Percentiles rank a stretch among this genome's conserved stretches.
phyloP scores from a whole-genome alignment of 2,888 invertebrate genomes.

The Syrista parreyssii region DNA sequence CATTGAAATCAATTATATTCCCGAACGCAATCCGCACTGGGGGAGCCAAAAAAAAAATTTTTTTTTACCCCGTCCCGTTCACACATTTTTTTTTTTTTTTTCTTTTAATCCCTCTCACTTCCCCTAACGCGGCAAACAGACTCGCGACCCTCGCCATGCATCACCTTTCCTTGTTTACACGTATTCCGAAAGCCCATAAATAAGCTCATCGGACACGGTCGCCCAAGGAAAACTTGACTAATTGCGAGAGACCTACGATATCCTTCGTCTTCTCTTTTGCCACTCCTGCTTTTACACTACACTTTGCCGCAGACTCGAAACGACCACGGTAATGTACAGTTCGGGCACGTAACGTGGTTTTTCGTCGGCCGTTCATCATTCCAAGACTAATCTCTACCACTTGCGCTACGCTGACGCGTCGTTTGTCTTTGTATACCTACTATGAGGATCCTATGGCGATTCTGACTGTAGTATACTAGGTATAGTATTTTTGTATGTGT shows the following conservation, averaged over 20 bases:
- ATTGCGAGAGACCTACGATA: conserved; percentile 21
- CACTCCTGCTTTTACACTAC: background rate
- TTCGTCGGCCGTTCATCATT: conserved; percentile 35
- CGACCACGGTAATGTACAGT: background rate
- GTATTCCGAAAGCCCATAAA: conserved; percentile 36
- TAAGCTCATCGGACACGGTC: conserved; percentile 31
- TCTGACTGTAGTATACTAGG: background rate
- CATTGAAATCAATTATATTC: conserved; percentile 35
- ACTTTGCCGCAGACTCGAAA: background rate
- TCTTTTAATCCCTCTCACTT: background rate
- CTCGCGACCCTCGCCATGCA: conserved; percentile 27
- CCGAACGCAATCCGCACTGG: conserved; percentile 7
- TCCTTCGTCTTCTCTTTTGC: conserved; percentile 2
- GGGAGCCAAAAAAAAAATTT: background rate
- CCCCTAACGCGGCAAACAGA: conserved; percentile 17
- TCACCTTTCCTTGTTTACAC: conserved; percentile 41
- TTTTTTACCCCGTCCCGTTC: background rate
- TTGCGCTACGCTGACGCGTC: conserved; percentile 41
- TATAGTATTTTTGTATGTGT: background rate
- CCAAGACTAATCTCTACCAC: conserved; percentile 52
- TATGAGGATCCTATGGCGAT: background rate
- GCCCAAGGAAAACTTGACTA: conserved; percentile 31
- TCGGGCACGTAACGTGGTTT: conserved; percentile 8
- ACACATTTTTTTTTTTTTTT: background rate
- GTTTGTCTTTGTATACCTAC: conserved; percentile 35